Base-by-base conservation (phyloP, 2,113 vertebrate genomes). In the Hippocampus guttulatus region DNA sequence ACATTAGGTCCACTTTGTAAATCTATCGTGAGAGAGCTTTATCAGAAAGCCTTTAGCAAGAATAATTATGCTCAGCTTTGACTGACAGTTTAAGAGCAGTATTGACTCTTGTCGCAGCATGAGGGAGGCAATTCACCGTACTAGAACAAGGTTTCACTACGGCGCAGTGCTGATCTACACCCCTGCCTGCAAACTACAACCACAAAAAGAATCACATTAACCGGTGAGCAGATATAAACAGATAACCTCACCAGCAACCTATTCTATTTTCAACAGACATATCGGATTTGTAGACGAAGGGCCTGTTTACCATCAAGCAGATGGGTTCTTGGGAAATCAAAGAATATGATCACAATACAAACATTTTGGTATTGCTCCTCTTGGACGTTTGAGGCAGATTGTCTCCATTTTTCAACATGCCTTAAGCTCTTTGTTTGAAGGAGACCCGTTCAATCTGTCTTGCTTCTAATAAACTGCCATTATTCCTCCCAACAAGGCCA, bases 381-480 rank as follows among this genome's bases (percentile, higher is more conserved):
- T 90, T 89, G 86, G 81, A 83, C 85, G 75, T 88, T 67, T 81
- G 74, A 89, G 91, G 92, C 94, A 95, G 93, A 95, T 94, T 94
- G 91, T 89, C 88, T 94, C 92, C 91, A 95, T 95, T 95, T 95
- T 93, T 95, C 93, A 95, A 91, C 87, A 74, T 92, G 92, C 94
- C 93, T 6, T 91, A 90, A 92, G 89, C 76, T 87, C 78, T 94
- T 93, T 94, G 91, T 86, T 88, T 78, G 84, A 89, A 92, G 90
- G 87, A 84, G 90, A 92, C 91, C 91, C 90, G 92, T 93, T 92
- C 91, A 90, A 89, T 90, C 87, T 90, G 85, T 89, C 87, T 89
- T 91, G 83, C 91, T 92, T 88, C 93, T 91, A 93, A 90, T 94
- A 93, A 94, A 94, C 90, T 91, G 78, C 93, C 94, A 96, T 95